These are phyloP conservation scores for Eremophila alpestris DNA, from an alignment of 2,797 vertebrate species.

Conservation along the genomic window DNA sequence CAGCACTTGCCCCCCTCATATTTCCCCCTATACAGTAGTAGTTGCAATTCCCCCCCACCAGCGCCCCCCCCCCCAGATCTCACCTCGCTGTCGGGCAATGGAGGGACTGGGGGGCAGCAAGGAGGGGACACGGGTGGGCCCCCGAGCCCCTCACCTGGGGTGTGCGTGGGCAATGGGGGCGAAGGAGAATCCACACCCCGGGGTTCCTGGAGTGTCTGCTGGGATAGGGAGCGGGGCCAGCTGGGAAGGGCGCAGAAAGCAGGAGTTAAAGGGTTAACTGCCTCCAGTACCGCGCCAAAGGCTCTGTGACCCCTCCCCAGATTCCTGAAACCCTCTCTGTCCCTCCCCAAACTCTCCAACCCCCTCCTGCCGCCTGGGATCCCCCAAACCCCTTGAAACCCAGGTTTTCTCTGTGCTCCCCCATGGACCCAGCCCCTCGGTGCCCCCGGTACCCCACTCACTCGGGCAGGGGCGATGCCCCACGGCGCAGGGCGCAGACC, in stretches of 20 bases:
- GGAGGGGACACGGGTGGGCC: accelerated
- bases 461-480: not conserved
- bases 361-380: too few relatives aligned
- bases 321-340: too few relatives aligned
- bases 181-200: accelerated
- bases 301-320: not conserved
- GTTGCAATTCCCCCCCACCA: too few relatives aligned
- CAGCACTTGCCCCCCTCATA: too few relatives aligned
- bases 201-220: not conserved
- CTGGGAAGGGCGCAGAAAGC: not conserved
- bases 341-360: too few relatives aligned
- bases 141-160: not conserved
- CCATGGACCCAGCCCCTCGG: too few relatives aligned
- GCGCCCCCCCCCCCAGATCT: not conserved
- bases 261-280: not conserved
- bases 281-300: too few relatives aligned
- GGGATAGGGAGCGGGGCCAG: not conserved
- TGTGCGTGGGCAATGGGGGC: accelerated
- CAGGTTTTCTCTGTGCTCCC: too few relatives aligned
- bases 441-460: not conserved
- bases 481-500: not conserved
- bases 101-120: accelerated
- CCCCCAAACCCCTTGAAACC: not conserved
- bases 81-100: not conserved
- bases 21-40: not conserved